These are phyloP conservation scores for Balaeniceps rex DNA, from an alignment of 2,113 vertebrate species.

Conservation along the genomic window DNA sequence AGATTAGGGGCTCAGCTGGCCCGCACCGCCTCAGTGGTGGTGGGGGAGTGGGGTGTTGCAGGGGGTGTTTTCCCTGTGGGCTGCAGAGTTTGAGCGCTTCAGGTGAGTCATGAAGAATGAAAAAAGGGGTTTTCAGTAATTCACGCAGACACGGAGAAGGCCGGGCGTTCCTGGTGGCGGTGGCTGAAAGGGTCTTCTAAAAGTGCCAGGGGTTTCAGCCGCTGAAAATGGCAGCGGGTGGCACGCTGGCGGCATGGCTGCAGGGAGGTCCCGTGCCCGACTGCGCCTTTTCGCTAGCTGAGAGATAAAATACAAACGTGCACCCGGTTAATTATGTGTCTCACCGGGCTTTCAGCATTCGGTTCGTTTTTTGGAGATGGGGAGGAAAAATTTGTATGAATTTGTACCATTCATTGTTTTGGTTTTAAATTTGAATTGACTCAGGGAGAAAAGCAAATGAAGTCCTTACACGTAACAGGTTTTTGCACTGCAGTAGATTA, in stretches of 20 bases:
- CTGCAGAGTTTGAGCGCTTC: not conserved
- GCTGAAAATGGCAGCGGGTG: not conserved
- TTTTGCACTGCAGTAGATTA: not conserved
- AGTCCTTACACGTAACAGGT: fast-evolving
- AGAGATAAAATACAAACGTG: fast-evolving
- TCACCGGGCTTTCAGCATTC: not conserved
- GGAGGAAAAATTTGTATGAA: not conserved
- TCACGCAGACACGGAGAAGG: not conserved
- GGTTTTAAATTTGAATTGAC: not conserved
- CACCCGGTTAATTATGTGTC: fast-evolving
- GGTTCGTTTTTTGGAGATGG: no score
- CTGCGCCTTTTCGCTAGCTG: not conserved
- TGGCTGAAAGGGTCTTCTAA: not conserved
- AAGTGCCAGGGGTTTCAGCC: not conserved
- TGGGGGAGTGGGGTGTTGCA: no score
- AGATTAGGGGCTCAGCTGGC: not conserved
- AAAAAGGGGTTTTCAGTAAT: not conserved
- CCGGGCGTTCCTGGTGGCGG: no score
- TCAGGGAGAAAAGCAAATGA: not conserved
- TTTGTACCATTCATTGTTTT: not conserved
- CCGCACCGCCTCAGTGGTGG: no score
- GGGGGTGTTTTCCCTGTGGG: not conserved
- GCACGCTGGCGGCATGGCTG: not conserved
- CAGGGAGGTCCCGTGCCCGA: fast-evolving
- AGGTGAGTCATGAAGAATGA: not conserved